Conservation (phyloP, 2,113 vertebrate species). For the Ictalurus punctatus region DNA sequence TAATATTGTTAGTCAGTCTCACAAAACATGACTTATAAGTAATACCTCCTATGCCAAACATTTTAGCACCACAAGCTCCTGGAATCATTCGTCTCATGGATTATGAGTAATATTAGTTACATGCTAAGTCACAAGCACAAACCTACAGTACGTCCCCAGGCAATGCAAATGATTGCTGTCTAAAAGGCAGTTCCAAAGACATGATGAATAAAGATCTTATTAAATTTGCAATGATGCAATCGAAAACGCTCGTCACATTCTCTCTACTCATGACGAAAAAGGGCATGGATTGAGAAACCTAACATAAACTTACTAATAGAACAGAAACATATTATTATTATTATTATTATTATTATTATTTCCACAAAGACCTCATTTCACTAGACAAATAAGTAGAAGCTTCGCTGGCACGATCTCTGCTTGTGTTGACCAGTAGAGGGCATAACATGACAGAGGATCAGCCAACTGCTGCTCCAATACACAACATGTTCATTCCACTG, state of each 20-base stretch:
- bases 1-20: background rate
- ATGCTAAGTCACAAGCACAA: conserved; percentile 21
- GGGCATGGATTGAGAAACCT: background rate
- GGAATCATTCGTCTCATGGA: background rate
- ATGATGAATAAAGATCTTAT: background rate
- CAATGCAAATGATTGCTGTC: background rate
- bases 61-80: background rate
- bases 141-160: background rate
- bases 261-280: background rate
- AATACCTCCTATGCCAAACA: conserved; percentile 34
- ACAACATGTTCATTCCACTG: background rate
- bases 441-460: conserved; percentile 22
- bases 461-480: background rate
- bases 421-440: conserved; percentile 42
- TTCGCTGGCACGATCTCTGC: background rate
- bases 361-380: background rate
- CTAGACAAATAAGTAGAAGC: background rate
- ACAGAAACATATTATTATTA: background rate
- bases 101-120: background rate
- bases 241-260: background rate
- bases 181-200: background rate
- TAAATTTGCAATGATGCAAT: background rate
- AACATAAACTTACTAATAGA: background rate
- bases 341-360: background rate
- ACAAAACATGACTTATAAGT: conserved; percentile 37